phyloP scores from a whole-genome alignment of 2,113 vertebrate species.

The Grammatotria lemairii region DNA sequence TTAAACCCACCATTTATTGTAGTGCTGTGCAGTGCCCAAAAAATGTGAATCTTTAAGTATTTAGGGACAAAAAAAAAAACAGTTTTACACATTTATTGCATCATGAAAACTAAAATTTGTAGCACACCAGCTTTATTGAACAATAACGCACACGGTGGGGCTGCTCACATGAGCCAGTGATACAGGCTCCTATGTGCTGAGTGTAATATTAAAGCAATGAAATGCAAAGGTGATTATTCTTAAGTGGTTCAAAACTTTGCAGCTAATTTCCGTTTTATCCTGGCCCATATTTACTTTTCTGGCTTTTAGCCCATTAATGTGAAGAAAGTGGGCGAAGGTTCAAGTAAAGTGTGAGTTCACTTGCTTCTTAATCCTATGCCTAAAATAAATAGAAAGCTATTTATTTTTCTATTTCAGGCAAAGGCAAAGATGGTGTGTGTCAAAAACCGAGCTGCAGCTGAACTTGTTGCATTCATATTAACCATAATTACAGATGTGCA shows the following conservation, averaged over 20 bases:
- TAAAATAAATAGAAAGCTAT: background rate
- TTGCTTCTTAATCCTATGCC: background rate
- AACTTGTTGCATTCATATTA: background rate
- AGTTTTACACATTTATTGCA: background rate
- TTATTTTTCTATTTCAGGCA: background rate
- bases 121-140: background rate
- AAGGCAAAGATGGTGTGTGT: background rate
- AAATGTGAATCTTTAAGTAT: background rate
- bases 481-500: background rate
- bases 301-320: background rate
- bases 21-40: background rate
- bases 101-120: background rate
- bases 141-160: rapidly evolving
- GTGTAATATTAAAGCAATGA: background rate
- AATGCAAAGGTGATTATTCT: background rate
- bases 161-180: background rate
- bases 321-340: background rate
- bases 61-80: background rate
- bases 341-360: background rate
- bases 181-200: background rate
- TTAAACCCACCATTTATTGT: background rate
- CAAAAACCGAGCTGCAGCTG: background rate
- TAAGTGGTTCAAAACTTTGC: background rate
- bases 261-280: background rate
- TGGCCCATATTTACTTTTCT: background rate